Evolutionary conservation across 2,113 vertebrate species (phyloP).

Genomic region (Scophthalmus maximus): DNA sequence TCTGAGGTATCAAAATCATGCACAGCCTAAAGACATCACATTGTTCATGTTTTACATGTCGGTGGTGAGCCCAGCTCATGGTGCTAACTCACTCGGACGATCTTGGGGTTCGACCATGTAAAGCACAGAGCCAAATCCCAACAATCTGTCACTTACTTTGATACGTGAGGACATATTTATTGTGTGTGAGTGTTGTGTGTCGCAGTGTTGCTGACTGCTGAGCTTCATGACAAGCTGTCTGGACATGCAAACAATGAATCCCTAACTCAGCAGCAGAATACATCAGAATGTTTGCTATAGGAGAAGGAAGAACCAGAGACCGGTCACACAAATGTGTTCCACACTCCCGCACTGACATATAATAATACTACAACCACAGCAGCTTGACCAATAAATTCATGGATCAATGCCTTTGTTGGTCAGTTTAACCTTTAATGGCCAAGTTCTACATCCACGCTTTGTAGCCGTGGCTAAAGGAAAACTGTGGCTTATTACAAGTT

Average conservation of each 20-base stretch:
- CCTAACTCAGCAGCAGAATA: neutral
- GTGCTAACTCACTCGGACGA: neutral
- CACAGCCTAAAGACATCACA: neutral
- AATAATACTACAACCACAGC: neutral
- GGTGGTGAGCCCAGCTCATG: neutral
- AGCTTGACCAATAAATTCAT: neutral
- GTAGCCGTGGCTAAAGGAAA: neutral
- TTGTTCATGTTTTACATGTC: neutral
- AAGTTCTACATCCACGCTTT: neutral
- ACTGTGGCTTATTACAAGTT: neutral
- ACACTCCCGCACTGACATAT: neutral
- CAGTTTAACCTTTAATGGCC: neutral
- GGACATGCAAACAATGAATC: no score
- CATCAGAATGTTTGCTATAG: neutral
- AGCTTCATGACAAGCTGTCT: no score
- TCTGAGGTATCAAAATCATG: no score
- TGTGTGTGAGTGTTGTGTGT: no score
- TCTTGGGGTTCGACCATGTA: neutral
- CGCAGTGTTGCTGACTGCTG: no score
- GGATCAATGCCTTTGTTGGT: neutral
- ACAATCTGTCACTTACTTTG: neutral
- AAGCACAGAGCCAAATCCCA: neutral
- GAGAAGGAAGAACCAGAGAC: neutral
- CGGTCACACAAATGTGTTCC: neutral
- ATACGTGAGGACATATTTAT: neutral